Base-by-base conservation (phyloP, 2,888 invertebrate genomes). In the Spodoptera exigua region DNA sequence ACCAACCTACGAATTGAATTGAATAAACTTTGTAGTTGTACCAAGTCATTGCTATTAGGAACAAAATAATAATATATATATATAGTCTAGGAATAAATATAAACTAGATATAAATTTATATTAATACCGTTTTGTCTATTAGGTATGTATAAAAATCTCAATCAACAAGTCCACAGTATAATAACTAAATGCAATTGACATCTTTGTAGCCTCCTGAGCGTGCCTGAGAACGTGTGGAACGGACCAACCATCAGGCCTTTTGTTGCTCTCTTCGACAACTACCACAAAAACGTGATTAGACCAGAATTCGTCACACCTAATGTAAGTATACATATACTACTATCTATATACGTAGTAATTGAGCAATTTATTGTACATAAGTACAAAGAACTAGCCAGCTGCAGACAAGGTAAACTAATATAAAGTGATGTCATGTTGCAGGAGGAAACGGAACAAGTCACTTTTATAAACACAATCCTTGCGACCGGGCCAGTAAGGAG, bases 221-320 rank as follows among this genome's bases (percentile, higher is more conserved):
- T 97, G 2, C 95, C 96, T 35, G 88, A 95, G 14, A 95, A 95
- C 71, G 96, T 96, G 16, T 95, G 95, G 86, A 94, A 95, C 71
- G 95, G 95, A 7, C 95, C 96, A 0, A 97, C 97, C 3, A 96
- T 97, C 67, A 93, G 95, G 53, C 96, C 96, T 55, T 95, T 97
- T 48, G 90, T 95, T 46, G 92, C 94, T 14, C 95, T 98, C 41
- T 96, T 96, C 87, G 96, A 98, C 86, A 98, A 98, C 88, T 98
- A 97, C 89, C 95, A 97, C 77, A 94, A 96, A 61, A 95, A 96
- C 73, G 95, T 96, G 13, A 95, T 95, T 51, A 93, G 95, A 46
- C 95, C 95, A 57, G 97, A 97, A 88, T 95, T 96, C 72, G 95
- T 96, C 49, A 96, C 96, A 35, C 92, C 95, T 9, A 90, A 83